A percentile compares a stretch with the other conserved stretches of the same genome.
Evolutionary conservation across 2,797 vertebrate species (phyloP).

Genomic region (Clamator glandarius): DNA sequence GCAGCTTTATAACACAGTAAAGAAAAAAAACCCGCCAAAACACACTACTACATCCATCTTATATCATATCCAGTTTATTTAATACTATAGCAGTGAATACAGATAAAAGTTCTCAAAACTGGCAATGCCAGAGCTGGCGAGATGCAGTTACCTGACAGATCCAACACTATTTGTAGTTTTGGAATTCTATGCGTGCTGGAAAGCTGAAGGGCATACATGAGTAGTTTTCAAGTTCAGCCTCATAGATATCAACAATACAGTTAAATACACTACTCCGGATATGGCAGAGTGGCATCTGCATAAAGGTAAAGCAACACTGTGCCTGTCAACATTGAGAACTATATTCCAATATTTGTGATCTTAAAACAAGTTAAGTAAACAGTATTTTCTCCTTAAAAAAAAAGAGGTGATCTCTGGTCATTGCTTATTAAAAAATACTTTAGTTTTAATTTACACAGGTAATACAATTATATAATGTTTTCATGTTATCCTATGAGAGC

Average conservation of each 20-base stretch:
- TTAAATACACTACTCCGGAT: not conserved
- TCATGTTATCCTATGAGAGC: not conserved
- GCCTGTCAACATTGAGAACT: not conserved
- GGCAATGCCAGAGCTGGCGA: not conserved
- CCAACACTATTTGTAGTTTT: not conserved
- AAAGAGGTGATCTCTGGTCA: not conserved
- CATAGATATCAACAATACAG: not conserved
- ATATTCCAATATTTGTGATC: not conserved
- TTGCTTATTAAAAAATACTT: not conserved
- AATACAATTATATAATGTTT: not conserved
- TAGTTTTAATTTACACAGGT: not conserved
- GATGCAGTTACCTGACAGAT: not conserved
- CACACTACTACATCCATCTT: not conserved
- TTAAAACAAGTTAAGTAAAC: not conserved
- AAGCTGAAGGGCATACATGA: not conserved
- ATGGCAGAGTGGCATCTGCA: not conserved
- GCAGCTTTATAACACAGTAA: not conserved
- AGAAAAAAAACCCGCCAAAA: not conserved
- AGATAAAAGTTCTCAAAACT: not conserved
- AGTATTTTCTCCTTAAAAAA: not conserved
- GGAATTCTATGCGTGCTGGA: not conserved
- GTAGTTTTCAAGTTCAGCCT: not conserved
- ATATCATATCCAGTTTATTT: slow-evolving; percentile 44
- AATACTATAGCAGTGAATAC: not conserved
- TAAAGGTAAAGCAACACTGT: not conserved